Evolutionary conservation across 2,113 vertebrate species (phyloP).

Genomic region (Coptodon rendalli): DNA sequence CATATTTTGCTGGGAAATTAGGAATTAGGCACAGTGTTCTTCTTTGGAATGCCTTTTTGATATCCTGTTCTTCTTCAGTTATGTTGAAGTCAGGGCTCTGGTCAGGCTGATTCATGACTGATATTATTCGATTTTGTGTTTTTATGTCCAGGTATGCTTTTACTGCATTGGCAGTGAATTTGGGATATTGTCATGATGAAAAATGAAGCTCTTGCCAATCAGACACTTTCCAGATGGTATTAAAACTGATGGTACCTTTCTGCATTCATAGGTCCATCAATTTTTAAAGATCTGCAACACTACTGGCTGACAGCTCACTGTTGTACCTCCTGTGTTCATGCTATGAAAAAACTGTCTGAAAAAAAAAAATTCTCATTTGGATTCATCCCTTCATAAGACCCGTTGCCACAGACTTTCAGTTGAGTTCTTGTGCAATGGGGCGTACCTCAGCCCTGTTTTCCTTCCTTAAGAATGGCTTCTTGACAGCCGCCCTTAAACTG

Average conservation of each 20-base stretch:
- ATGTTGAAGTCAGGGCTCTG: background rate
- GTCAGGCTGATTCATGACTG: background rate
- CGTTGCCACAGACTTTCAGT: background rate
- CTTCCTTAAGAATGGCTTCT: background rate
- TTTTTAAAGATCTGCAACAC: background rate
- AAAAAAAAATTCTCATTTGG: background rate
- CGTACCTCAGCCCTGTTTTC: background rate
- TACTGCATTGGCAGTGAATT: background rate
- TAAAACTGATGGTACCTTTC: background rate
- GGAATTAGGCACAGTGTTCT: background rate
- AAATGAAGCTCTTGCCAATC: background rate
- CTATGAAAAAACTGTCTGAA: background rate
- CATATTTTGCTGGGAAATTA: background rate
- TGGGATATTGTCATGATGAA: background rate
- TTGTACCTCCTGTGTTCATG: background rate
- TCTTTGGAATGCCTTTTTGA: background rate
- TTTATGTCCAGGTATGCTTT: background rate
- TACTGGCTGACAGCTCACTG: background rate
- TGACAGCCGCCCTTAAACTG: background rate
- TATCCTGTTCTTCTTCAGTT: background rate
- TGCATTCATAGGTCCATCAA: background rate
- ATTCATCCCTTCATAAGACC: background rate
- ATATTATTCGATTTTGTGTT: background rate
- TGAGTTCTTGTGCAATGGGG: background rate
- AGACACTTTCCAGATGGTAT: background rate